Base-by-base conservation (phyloP, 2,797 vertebrate species). In the Dryobates pubescens region DNA sequence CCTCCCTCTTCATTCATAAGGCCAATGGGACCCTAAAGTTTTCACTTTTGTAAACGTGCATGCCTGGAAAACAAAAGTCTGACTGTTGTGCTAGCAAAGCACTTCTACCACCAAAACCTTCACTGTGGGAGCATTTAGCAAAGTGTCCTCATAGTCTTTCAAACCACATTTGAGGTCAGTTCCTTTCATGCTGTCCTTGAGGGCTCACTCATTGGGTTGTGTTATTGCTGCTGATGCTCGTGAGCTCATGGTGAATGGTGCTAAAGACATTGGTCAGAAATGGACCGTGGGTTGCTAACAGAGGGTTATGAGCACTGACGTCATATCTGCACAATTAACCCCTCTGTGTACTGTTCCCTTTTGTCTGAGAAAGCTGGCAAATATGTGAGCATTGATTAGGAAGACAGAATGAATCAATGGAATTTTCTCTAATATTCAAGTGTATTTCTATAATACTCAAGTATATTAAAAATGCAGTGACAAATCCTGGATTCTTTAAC, bases 391-490 rank as follows among this genome's bases (percentile, higher is more conserved):
- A 86, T 56, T 83, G 68, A 70, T 82, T 49, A 82, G 0, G 1
- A 43, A 71, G 32, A 64, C 26, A 51, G 45, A 72, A 91, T 15
- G 17, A 88, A 90, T 56, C 54, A 10, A 75, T 49, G 11, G n/a
- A 87, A 72, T 75, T 91, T 95, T 92, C 27, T 27, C 7, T 71
- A 72, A 75, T 84, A 80, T 82, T 59, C 47, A 77, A 63, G 65
- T 64, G 45, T 75, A 77, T 89, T 83, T 47, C 47, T 47, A 43
- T 43, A 43, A 17, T 43, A 43, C 41, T 43, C 41, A 77, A 62
- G 65, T 64, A 49, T 75, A 77, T 91, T 81, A 83, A 83, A 93
- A 92, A 75, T 54, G 6, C 20, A 75, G 64, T 1, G 22, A 64
- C 36, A 80, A 80, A 62, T 36, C 54, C 57, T 47, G 17, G 15